Conservation (phyloP, 2,888 invertebrate species). For the Microctonus aethiopoides region DNA sequence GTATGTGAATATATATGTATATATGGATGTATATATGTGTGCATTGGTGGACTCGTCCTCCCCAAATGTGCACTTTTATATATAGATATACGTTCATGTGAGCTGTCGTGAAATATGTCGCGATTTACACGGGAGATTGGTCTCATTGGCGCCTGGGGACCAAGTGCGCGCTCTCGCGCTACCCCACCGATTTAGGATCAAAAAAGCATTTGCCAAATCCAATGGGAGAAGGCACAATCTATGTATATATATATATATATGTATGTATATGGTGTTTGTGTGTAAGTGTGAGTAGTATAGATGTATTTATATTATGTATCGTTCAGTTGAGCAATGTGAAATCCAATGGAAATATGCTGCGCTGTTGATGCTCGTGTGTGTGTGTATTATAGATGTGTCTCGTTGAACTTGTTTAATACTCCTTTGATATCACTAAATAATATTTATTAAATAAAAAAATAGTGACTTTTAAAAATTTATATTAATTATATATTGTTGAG, state of each 20-base stretch:
- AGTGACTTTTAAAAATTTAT: too few relatives aligned
- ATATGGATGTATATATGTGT: too few relatives aligned
- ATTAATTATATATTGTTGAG: too few relatives aligned
- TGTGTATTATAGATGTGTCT: neutral
- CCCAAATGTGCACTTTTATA: conserved; percentile 7
- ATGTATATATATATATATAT: conserved; percentile 4
- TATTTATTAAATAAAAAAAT: too few relatives aligned
- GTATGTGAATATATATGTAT: too few relatives aligned
- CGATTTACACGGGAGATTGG: conserved; percentile 67
- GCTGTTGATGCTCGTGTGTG: conserved; percentile 34
- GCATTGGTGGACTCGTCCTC: neutral
- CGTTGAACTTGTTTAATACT: neutral
- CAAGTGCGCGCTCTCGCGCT: conserved; percentile 49
- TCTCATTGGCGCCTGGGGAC: conserved; percentile 65
- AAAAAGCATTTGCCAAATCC: conserved; percentile 64
- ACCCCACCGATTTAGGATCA: conserved; percentile 53
- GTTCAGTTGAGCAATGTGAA: conserved; percentile 52
- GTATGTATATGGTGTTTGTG: conserved; percentile 6
- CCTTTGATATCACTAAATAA: too few relatives aligned
- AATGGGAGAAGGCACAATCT: conserved; percentile 19
- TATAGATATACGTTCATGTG: conserved; percentile 22
- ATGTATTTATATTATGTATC: too few relatives aligned
- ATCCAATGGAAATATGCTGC: conserved; percentile 55
- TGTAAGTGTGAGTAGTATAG: too few relatives aligned
- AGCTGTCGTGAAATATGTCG: conserved; percentile 65